Percentiles rank a stretch among this genome's conserved stretches.
These are phyloP conservation scores for fruit fly (Drosophila melanogaster) DNA, from an alignment of 1,140 invertebrate genomes.

Conservation along the genomic window Release_6_plus_ISO1_MT NT_033779.5:1599501-1600000, in stretches of 20 bases:
- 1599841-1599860: background rate
- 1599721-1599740: slow-evolving; percentile 68
- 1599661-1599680: slow-evolving; percentile 42
- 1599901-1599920: slow-evolving; percentile 77
- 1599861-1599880: slow-evolving; percentile 35
- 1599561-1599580: too few relatives aligned
- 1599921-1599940: slow-evolving; percentile 40
- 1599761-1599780: slow-evolving; percentile 68
- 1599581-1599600: too few relatives aligned
- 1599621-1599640: slow-evolving; percentile 10
- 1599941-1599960: slow-evolving; percentile 31
- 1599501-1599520: background rate
- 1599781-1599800: slow-evolving; percentile 23
- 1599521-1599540: background rate
- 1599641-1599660: slow-evolving; percentile 10
- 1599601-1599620: slow-evolving; percentile 8
- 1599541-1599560: background rate
- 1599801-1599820: slow-evolving; percentile 13
- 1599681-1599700: slow-evolving; percentile 42
- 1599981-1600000: slow-evolving; percentile 20
- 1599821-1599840: background rate
- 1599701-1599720: slow-evolving; percentile 25
- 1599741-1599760: slow-evolving; percentile 82
- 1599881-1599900: slow-evolving; percentile 60
- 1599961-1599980: background rate